phyloP scores from a whole-genome alignment of 2,888 invertebrate genomes.

The Vesta saturnalis region DNA sequence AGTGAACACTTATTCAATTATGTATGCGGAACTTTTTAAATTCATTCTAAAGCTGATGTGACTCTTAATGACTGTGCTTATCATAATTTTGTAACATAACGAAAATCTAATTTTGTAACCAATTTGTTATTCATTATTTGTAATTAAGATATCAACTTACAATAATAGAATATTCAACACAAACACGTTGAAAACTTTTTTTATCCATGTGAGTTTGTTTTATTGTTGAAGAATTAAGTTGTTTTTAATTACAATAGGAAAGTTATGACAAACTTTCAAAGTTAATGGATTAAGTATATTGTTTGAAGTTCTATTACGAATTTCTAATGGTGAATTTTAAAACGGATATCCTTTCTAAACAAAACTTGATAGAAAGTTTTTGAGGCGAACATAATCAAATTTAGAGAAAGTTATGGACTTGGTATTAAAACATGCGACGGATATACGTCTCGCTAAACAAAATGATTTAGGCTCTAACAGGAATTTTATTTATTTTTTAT shows the following conservation, averaged over 20 bases:
- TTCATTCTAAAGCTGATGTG: neutral
- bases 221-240: neutral
- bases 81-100: neutral
- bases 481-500: no score
- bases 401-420: neutral
- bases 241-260: neutral
- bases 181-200: no score
- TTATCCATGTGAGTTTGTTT: no score
- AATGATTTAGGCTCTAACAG: no score
- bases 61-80: neutral
- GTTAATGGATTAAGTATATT: neutral
- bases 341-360: neutral
- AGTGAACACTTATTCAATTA: neutral
- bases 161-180: no score
- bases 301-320: neutral
- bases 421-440: conserved; percentile 3
- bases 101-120: neutral
- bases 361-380: neutral
- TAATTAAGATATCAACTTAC: no score
- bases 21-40: neutral
- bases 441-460: neutral
- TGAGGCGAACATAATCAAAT: conserved; percentile 7
- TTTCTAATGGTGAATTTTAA: neutral
- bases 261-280: neutral
- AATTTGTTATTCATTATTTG: neutral